A percentile compares a stretch with the other conserved stretches of the same genome.
phyloP scores from a whole-genome alignment of 2,113 vertebrate genomes.

The Lamprotornis superbus region DNA sequence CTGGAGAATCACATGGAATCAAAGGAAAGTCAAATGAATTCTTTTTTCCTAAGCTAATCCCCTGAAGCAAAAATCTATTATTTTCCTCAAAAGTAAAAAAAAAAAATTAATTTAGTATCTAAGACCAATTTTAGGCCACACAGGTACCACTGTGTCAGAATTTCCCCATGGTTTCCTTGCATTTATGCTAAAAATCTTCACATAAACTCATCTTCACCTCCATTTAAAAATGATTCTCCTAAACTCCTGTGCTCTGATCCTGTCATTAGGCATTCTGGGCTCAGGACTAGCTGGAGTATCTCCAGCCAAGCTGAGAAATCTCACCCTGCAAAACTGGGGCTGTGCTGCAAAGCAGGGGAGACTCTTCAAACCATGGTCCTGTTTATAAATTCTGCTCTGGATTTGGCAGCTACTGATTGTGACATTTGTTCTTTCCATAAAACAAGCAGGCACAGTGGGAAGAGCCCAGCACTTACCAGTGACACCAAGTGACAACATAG shows the following conservation, averaged over 20 bases:
- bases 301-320: neutral
- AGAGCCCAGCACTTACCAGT: neutral
- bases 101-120: neutral
- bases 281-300: neutral
- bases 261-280: neutral
- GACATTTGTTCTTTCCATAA: constrained; percentile 6
- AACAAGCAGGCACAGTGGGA: neutral
- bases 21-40: neutral
- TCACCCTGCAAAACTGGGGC: neutral
- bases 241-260: neutral
- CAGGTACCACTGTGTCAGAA: neutral
- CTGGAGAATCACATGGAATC: neutral
- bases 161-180: neutral
- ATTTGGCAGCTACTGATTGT: neutral
- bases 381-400: neutral
- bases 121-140: neutral
- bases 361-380: neutral
- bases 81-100: neutral
- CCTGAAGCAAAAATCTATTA: neutral
- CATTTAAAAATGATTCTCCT: neutral
- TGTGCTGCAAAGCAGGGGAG: neutral
- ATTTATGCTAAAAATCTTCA: neutral
- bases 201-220: neutral
- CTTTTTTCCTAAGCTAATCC: neutral
- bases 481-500: neutral